These are phyloP conservation scores for Ia io DNA, from an alignment of 2,113 vertebrate species.

Conservation along the genomic window DNA sequence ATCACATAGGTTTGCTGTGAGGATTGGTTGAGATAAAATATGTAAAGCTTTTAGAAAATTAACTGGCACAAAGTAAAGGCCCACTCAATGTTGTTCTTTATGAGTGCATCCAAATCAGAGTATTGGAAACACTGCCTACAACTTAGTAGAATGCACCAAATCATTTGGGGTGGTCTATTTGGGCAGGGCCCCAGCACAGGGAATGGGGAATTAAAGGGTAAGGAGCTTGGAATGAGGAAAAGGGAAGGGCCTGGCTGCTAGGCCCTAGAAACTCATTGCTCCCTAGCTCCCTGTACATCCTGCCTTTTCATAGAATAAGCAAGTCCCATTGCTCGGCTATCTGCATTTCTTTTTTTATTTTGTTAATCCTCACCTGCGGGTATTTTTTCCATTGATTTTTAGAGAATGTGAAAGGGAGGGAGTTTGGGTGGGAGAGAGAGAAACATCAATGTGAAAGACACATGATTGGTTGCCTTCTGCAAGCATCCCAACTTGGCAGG, in stretches of 20 bases:
- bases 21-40: not conserved
- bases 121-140: not conserved
- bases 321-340: too few species aligned
- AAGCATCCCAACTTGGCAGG: too few species aligned
- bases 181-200: not conserved
- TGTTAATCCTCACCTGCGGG: too few species aligned
- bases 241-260: not conserved
- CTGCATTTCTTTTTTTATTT: not conserved
- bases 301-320: not conserved
- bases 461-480: too few species aligned
- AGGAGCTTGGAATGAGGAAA: not conserved
- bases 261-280: not conserved
- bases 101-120: not conserved
- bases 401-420: too few species aligned
- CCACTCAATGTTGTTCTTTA: not conserved
- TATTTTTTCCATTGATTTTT: too few species aligned
- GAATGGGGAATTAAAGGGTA: too few species aligned
- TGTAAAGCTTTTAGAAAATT: not conserved
- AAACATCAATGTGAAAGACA: too few species aligned
- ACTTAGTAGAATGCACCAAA: not conserved
- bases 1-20: not conserved
- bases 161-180: not conserved
- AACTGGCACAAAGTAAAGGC: not conserved
- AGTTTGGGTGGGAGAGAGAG: too few species aligned
- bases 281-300: not conserved